These are phyloP conservation scores for Meloe dianella DNA, from an alignment of 2,888 invertebrate species.

Conservation along the genomic window DNA sequence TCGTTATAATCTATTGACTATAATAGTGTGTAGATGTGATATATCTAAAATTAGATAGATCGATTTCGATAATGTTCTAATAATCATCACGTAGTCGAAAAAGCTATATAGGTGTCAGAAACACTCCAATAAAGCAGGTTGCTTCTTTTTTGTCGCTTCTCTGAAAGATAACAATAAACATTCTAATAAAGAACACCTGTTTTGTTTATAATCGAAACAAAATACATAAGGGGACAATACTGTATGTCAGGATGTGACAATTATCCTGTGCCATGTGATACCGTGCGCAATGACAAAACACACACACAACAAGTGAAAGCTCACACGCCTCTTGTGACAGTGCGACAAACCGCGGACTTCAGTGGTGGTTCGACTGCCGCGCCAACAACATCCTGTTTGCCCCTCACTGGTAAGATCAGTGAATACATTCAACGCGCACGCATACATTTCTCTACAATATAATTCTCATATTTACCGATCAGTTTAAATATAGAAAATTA, in stretches of 20 bases:
- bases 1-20: neutral
- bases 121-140: slow-evolving; percentile 19
- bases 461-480: slow-evolving; percentile 27
- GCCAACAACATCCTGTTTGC: slow-evolving; percentile 47
- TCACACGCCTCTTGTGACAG: slow-evolving; percentile 52
- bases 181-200: slow-evolving; percentile 25
- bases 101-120: slow-evolving; percentile 28
- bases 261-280: slow-evolving; percentile 30
- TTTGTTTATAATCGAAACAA: neutral
- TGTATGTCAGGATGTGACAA: slow-evolving; percentile 16
- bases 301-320: slow-evolving; percentile 45
- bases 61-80: slow-evolving; percentile 10
- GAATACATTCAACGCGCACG: slow-evolving; percentile 38
- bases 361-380: slow-evolving; percentile 53
- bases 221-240: slow-evolving; percentile 16
- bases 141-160: neutral
- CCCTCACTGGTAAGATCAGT: slow-evolving; percentile 45
- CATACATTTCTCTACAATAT: slow-evolving; percentile 31
- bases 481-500: slow-evolving; percentile 23
- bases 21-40: slow-evolving; percentile 7
- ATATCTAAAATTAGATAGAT: slow-evolving; percentile 25
- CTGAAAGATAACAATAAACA: slow-evolving; percentile 25
- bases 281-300: slow-evolving; percentile 47
- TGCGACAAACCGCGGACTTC: slow-evolving; percentile 52
- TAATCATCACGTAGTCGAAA: slow-evolving; percentile 15